Evolutionary conservation across 2,888 invertebrate genomes (phyloP).

Genomic region (Aphodius sticticus): DNA sequence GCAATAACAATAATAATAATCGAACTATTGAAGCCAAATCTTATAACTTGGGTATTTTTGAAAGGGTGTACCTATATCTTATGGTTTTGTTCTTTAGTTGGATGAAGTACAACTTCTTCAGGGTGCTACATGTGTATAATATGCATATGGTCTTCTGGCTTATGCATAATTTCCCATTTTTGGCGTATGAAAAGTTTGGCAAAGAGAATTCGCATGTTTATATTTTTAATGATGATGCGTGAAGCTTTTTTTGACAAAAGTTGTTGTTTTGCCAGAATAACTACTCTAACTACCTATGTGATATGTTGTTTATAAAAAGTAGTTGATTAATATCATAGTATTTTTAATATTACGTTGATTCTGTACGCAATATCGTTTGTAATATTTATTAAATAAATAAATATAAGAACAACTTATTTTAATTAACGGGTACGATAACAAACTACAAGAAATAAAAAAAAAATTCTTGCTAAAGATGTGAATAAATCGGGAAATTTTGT

Average conservation of each 20-base stretch:
- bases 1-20: constrained; percentile 32
- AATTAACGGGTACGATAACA: too few species aligned
- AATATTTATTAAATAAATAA: too few species aligned
- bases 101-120: constrained; percentile 59
- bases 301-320: too few species aligned
- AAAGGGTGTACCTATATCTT: constrained; percentile 30
- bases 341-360: too few species aligned
- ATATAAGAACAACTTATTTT: too few species aligned
- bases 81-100: constrained; percentile 29
- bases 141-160: constrained; percentile 68
- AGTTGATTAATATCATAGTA: too few species aligned
- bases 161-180: constrained; percentile 72
- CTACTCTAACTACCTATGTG: too few species aligned
- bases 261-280: not conserved
- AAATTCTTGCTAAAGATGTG: too few species aligned
- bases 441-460: too few species aligned
- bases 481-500: too few species aligned
- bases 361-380: too few species aligned
- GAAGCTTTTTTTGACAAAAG: not conserved
- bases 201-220: constrained; percentile 28
- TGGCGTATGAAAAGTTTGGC: constrained; percentile 64
- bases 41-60: constrained; percentile 27
- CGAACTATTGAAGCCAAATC: not conserved
- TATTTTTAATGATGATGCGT: constrained; percentile 6
- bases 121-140: constrained; percentile 69